These are phyloP conservation scores for Poeciliopsis gracilis DNA, from an alignment of 2,797 vertebrate genomes.

Conservation along the genomic window DNA sequence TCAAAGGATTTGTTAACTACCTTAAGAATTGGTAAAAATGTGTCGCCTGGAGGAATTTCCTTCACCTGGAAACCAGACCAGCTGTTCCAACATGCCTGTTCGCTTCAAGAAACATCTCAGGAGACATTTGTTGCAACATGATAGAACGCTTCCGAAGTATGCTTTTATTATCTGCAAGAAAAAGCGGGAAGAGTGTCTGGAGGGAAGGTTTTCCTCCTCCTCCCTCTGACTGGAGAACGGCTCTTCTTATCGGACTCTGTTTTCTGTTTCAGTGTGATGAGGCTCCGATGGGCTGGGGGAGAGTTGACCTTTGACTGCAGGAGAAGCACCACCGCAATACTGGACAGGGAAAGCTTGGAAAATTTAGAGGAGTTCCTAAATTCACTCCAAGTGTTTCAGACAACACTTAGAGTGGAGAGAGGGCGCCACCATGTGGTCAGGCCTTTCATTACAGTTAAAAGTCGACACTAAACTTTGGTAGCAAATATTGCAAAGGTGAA, in stretches of 20 bases:
- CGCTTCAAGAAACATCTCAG: background rate
- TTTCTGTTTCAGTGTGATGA: background rate
- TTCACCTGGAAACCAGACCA: constrained; percentile 1
- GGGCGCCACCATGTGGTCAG: constrained; percentile 47
- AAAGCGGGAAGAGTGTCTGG: background rate
- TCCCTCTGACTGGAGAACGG: background rate
- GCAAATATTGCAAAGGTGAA: background rate
- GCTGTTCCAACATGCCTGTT: constrained; percentile 55
- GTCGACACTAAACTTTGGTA: background rate
- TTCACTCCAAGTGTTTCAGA: no score
- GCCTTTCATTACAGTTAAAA: background rate
- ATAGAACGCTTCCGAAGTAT: background rate
- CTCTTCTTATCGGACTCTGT: background rate
- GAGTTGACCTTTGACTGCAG: background rate
- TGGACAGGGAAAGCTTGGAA: background rate
- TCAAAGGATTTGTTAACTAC: background rate
- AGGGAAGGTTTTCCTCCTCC: background rate
- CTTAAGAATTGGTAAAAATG: constrained; percentile 31
- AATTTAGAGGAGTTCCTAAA: background rate
- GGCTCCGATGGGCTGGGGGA: background rate
- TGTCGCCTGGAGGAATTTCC: constrained; percentile 40
- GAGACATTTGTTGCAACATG: background rate
- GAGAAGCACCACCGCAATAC: background rate
- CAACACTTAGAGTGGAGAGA: constrained; percentile 1
- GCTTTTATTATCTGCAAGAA: background rate